These are phyloP conservation scores for Eristalis pertinax DNA, from an alignment of 2,888 invertebrate species.

Conservation along the genomic window DNA sequence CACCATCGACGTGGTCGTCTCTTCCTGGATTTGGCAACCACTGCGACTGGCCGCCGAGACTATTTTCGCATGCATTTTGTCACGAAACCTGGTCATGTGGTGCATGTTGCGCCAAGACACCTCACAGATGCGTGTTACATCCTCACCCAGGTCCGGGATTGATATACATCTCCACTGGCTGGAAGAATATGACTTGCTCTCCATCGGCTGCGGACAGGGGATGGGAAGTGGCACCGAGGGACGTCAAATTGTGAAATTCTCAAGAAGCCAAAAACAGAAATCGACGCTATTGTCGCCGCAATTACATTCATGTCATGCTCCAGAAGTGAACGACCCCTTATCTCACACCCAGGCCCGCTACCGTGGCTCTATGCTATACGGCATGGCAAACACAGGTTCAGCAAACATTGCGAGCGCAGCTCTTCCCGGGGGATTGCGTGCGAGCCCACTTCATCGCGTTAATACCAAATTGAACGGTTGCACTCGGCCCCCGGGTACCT, in stretches of 20 bases:
- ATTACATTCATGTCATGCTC: slow-evolving; percentile 62
- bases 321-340: slow-evolving; percentile 67
- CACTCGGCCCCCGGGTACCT: slow-evolving; percentile 65
- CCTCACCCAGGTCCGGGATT: slow-evolving; percentile 51
- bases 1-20: not conserved
- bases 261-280: slow-evolving; percentile 49
- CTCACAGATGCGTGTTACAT: slow-evolving; percentile 54
- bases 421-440: slow-evolving; percentile 60
- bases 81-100: slow-evolving; percentile 68
- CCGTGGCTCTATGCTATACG: not conserved
- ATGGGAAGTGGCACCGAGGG: slow-evolving; percentile 22
- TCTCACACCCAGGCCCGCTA: slow-evolving; percentile 44
- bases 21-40: slow-evolving; percentile 52
- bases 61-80: slow-evolving; percentile 64
- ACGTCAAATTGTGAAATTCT: slow-evolving; percentile 63
- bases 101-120: slow-evolving; percentile 57
- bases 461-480: slow-evolving; percentile 70
- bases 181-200: slow-evolving; percentile 60
- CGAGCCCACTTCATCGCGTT: slow-evolving; percentile 63
- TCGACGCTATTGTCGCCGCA: slow-evolving; percentile 59
- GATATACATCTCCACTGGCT: slow-evolving; percentile 49
- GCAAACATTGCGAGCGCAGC: slow-evolving; percentile 50
- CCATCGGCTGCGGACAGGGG: not conserved
- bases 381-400: slow-evolving; percentile 54
- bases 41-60: slow-evolving; percentile 2